phyloP scores from a whole-genome alignment of 2,888 invertebrate species.

The Dinocampus coccinellae region DNA sequence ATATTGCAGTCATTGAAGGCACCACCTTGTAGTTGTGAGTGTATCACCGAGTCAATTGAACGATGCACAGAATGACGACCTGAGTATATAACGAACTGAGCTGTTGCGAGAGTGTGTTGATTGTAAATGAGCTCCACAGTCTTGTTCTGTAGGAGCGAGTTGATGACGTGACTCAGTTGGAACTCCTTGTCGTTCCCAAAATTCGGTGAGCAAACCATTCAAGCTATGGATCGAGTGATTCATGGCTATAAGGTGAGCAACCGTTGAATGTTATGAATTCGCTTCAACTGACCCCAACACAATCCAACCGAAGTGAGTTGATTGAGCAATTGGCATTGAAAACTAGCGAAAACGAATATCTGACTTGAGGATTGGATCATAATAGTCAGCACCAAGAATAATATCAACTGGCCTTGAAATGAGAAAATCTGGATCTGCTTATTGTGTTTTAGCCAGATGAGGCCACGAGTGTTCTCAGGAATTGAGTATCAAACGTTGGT shows the following conservation, averaged over 20 bases:
- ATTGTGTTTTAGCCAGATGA: conserved; percentile 29
- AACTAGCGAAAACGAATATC: no score
- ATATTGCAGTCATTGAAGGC: background rate
- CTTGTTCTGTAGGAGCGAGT: background rate
- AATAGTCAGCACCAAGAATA: conserved; percentile 41
- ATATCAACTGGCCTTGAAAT: conserved; percentile 38
- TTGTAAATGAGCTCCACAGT: background rate
- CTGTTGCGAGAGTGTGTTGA: background rate
- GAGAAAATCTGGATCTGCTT: conserved; percentile 40
- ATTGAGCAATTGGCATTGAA: conserved; percentile 30
- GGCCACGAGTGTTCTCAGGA: conserved; percentile 20
- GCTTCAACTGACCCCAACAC: conserved; percentile 19
- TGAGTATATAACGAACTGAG: background rate
- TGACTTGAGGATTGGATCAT: no score
- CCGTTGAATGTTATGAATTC: background rate
- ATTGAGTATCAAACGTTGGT: conserved; percentile 18
- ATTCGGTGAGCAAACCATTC: background rate
- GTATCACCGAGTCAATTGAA: background rate
- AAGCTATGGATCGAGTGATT: background rate
- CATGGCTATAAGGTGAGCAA: background rate
- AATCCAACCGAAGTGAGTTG: conserved; percentile 34
- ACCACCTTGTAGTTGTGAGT: background rate
- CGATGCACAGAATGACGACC: background rate
- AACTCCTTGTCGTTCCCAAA: conserved; percentile 12
- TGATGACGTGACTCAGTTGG: no score